Conservation (phyloP, 2,113 vertebrate species). For the Microcebus lehilahytsara region DNA sequence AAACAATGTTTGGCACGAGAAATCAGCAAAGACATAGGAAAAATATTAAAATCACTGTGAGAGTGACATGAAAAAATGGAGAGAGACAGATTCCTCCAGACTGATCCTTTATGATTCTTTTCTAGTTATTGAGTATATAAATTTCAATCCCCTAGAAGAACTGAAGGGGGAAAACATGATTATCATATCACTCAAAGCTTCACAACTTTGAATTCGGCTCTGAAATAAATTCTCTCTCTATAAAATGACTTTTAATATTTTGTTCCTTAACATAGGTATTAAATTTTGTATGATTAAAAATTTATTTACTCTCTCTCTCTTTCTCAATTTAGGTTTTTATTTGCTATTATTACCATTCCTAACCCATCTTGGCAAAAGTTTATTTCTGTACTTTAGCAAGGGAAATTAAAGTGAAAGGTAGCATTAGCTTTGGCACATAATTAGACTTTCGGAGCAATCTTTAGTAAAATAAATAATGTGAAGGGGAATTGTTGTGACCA, state of each 20-base stretch:
- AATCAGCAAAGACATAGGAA: constrained; percentile 85
- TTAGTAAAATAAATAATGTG: constrained; percentile 72
- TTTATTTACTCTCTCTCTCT: constrained; percentile 82
- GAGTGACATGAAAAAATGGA: constrained; percentile 90
- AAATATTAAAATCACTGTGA: constrained; percentile 90
- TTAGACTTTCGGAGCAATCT: constrained; percentile 67
- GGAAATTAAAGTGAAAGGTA: not conserved
- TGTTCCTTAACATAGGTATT: constrained; percentile 85
- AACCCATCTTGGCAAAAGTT: constrained; percentile 72
- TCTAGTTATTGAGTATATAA: constrained; percentile 88
- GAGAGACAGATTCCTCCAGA: constrained; percentile 85
- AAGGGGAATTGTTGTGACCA: constrained; percentile 60
- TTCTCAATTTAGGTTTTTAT: constrained; percentile 81
- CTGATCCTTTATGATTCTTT: constrained; percentile 88
- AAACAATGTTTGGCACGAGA: constrained; percentile 88
- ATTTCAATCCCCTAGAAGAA: constrained; percentile 85
- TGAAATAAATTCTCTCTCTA: constrained; percentile 83
- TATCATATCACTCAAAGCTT: constrained; percentile 85
- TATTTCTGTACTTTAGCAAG: constrained; percentile 46
- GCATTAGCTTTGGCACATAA: constrained; percentile 42
- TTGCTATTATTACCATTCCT: constrained; percentile 76
- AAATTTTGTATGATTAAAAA: constrained; percentile 87
- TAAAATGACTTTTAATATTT: constrained; percentile 89
- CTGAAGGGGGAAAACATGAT: constrained; percentile 81
- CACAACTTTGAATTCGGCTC: constrained; percentile 82